phyloP scores from a whole-genome alignment of 23 tunicate genomes.

The Clavelina lepadiformis region DNA sequence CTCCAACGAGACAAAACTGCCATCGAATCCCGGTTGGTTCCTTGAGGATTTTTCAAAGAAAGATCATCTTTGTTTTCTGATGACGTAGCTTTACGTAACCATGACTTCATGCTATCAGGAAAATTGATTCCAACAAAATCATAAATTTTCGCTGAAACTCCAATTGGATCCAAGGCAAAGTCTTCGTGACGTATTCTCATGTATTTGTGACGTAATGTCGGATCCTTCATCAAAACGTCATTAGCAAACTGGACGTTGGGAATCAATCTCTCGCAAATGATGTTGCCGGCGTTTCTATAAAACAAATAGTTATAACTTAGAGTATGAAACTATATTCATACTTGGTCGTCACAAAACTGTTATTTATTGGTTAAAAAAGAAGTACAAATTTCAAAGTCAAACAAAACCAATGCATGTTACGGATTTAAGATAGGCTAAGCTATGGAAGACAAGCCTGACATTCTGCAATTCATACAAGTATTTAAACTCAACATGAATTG shows the following conservation, averaged over 20 bases:
- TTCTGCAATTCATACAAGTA: no score
- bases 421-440: no score
- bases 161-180: conserved; percentile 13
- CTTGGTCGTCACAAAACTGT: no score
- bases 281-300: neutral
- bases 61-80: neutral
- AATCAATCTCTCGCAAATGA: neutral
- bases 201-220: neutral
- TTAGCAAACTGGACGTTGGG: conserved; percentile 4
- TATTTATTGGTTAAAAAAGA: no score
- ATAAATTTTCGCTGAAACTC: neutral
- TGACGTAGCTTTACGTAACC: conserved; percentile 8
- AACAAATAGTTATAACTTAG: no score
- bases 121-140: conserved; percentile 15
- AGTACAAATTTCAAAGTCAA: no score
- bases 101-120: neutral
- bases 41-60: neutral
- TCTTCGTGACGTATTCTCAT: conserved; percentile 26
- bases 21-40: neutral
- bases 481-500: no score
- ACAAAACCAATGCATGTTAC: no score
- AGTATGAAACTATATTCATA: no score
- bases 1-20: conserved; percentile 2
- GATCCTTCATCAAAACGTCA: neutral
- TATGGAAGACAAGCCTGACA: no score